Percentiles rank a stretch among this genome's conserved stretches.
phyloP scores from a whole-genome alignment of 2,113 vertebrate genomes.

The Scophthalmus maximus region DNA sequence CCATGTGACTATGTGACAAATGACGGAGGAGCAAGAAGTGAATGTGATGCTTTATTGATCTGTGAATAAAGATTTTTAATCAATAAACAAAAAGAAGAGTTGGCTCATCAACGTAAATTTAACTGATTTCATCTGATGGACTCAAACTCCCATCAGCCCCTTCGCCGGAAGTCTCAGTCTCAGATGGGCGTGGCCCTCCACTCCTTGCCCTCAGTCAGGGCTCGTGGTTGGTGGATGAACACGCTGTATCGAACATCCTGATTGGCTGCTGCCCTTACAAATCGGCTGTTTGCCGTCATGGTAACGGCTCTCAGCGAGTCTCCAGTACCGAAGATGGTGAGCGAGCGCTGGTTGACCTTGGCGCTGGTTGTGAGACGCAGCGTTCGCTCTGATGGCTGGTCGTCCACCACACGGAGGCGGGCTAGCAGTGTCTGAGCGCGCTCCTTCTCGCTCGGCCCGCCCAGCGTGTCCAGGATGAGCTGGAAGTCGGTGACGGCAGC shows the following conservation, averaged over 20 bases:
- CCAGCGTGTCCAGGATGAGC: slow-evolving; percentile 91
- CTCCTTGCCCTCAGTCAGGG: slow-evolving; percentile 96
- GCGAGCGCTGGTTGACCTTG: slow-evolving; percentile 91
- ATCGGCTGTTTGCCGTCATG: slow-evolving; percentile 96
- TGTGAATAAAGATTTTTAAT: background rate
- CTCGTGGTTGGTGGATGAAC: slow-evolving; percentile 94
- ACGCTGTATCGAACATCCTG: slow-evolving; percentile 96
- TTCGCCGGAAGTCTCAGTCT: background rate
- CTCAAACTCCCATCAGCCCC: slow-evolving; percentile 25
- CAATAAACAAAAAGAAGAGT: no score
- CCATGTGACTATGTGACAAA: slow-evolving; percentile 7
- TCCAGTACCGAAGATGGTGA: slow-evolving; percentile 95
- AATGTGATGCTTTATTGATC: slow-evolving; percentile 38
- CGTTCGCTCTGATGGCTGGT: slow-evolving; percentile 90
- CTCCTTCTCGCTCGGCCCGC: slow-evolving; percentile 90
- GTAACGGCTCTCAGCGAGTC: slow-evolving; percentile 92
- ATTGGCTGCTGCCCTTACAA: slow-evolving; percentile 94
- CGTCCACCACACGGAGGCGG: slow-evolving; percentile 87
- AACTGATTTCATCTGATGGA: background rate
- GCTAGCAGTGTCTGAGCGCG: slow-evolving; percentile 86
- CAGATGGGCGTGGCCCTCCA: slow-evolving; percentile 87
- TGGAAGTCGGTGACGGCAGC: slow-evolving; percentile 94
- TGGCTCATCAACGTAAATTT: background rate
- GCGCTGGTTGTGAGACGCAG: slow-evolving; percentile 87
- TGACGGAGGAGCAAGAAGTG: slow-evolving; percentile 8